Conservation (phyloP, 1,140 invertebrate species). For the Microvelia longipes region DNA sequence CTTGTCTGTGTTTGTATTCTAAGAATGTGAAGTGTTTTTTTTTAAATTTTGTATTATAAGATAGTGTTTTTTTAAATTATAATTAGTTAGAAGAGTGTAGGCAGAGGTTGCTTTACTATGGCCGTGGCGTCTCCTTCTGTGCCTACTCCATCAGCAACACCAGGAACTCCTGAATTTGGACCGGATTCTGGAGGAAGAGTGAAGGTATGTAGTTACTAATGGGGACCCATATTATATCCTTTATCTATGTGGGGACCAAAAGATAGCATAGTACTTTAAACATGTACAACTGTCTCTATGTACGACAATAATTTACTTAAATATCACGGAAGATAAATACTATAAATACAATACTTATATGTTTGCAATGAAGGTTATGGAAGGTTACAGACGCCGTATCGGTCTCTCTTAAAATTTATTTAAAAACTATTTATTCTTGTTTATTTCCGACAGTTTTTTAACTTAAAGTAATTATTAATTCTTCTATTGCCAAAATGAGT, state of each 20-base stretch:
- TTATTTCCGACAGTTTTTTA: too few relatives aligned
- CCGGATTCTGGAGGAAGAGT: slow-evolving; percentile 9
- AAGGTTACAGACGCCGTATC: too few relatives aligned
- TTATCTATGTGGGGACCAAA: not conserved
- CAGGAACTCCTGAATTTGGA: slow-evolving; percentile 4
- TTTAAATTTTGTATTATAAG: too few relatives aligned
- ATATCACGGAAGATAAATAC: not conserved
- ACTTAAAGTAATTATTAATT: too few relatives aligned
- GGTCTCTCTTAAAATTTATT: too few relatives aligned
- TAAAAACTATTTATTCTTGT: too few relatives aligned
- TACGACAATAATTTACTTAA: not conserved
- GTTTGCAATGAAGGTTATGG: not conserved
- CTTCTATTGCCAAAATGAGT: too few relatives aligned
- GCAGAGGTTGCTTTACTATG: too few relatives aligned
- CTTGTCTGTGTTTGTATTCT: too few relatives aligned
- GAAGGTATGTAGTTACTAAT: slow-evolving; percentile 1
- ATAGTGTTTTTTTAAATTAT: too few relatives aligned
- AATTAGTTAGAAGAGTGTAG: too few relatives aligned
- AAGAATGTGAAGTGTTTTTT: too few relatives aligned
- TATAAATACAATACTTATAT: not conserved
- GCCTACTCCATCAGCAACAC: not conserved
- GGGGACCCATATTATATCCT: slow-evolving; percentile 28
- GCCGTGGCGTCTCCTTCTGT: not conserved
- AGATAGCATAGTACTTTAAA: not conserved
- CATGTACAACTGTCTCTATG: not conserved